phyloP scores from a whole-genome alignment of 2,113 vertebrate genomes.

The Murina feae region DNA sequence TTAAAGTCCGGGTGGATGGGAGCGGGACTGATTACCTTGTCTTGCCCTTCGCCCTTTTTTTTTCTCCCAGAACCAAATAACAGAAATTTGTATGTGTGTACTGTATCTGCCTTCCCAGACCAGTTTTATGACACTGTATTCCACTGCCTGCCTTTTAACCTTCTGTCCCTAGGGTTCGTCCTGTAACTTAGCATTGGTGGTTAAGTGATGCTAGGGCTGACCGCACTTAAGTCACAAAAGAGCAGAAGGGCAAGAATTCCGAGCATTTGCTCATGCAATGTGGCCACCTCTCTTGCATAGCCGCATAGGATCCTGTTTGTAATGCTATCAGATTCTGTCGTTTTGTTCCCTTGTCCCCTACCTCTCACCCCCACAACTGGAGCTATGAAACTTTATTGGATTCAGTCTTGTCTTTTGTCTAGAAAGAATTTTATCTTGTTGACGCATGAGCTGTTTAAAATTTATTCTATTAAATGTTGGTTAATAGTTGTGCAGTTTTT shows the following conservation, averaged over 20 bases:
- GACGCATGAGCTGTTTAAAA: slow-evolving; percentile 94
- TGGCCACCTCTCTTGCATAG: slow-evolving; percentile 76
- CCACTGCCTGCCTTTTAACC: slow-evolving; percentile 42
- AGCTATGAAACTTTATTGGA: slow-evolving; percentile 92
- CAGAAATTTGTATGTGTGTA: slow-evolving; percentile 42
- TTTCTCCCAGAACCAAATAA: slow-evolving; percentile 59
- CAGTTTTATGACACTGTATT: slow-evolving; percentile 63
- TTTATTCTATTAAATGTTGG: slow-evolving; percentile 94
- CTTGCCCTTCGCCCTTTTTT: slow-evolving; percentile 50
- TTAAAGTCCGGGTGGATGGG: slow-evolving; percentile 44
- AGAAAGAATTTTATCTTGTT: slow-evolving; percentile 95
- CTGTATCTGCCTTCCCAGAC: slow-evolving; percentile 62
- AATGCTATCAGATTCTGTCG: slow-evolving; percentile 78
- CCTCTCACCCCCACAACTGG: slow-evolving; percentile 80
- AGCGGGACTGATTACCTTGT: slow-evolving; percentile 63
- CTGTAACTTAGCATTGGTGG: slow-evolving; percentile 65
- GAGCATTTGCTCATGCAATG: slow-evolving; percentile 63
- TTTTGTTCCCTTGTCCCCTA: slow-evolving; percentile 74
- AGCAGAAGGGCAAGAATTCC: slow-evolving; percentile 57
- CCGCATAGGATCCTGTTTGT: slow-evolving; percentile 78
- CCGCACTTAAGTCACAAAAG: slow-evolving; percentile 51
- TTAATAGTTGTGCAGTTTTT: slow-evolving; percentile 93
- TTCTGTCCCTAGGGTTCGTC: slow-evolving; percentile 21
- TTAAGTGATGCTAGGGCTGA: slow-evolving; percentile 71
- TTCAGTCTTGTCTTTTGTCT: slow-evolving; percentile 94